A percentile compares a stretch with the other conserved stretches of the same genome.
Evolutionary conservation across 2,888 invertebrate species (phyloP).

Genomic region (Cephus runcator): DNA sequence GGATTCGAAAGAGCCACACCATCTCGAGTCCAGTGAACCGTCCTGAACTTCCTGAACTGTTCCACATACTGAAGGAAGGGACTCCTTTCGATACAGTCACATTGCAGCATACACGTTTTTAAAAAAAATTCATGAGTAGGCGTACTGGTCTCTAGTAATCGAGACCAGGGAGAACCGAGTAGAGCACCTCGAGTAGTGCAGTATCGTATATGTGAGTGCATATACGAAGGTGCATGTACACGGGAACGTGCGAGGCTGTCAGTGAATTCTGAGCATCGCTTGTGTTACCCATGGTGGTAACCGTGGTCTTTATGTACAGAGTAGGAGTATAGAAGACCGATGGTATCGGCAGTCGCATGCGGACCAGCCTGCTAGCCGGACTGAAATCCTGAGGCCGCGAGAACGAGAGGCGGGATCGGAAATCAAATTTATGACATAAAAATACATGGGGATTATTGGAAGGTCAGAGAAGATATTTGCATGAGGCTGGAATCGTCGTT

Average conservation of each 20-base stretch:
- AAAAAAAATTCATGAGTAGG: neutral
- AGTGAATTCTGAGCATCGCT: neutral
- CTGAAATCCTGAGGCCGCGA: conserved; percentile 18
- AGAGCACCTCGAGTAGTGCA: neutral
- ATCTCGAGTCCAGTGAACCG: neutral
- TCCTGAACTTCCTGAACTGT: neutral
- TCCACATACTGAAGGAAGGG: neutral
- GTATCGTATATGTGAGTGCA: neutral
- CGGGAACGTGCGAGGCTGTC: neutral
- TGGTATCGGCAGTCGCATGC: conserved; percentile 48
- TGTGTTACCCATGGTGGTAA: neutral
- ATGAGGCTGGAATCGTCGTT: neutral
- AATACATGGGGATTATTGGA: neutral
- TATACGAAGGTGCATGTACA: neutral
- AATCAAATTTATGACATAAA: neutral
- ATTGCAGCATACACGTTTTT: neutral
- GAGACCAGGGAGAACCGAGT: neutral
- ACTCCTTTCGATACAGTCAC: neutral
- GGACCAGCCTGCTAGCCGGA: conserved; percentile 44
- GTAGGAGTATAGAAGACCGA: conserved; percentile 23
- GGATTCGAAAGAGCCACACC: neutral
- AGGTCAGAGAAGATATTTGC: neutral
- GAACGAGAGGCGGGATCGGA: neutral
- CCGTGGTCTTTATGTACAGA: conserved; percentile 1
- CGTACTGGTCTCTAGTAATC: neutral